Base-by-base conservation (phyloP, 2,797 vertebrate genomes). In the Parambassis ranga region DNA sequence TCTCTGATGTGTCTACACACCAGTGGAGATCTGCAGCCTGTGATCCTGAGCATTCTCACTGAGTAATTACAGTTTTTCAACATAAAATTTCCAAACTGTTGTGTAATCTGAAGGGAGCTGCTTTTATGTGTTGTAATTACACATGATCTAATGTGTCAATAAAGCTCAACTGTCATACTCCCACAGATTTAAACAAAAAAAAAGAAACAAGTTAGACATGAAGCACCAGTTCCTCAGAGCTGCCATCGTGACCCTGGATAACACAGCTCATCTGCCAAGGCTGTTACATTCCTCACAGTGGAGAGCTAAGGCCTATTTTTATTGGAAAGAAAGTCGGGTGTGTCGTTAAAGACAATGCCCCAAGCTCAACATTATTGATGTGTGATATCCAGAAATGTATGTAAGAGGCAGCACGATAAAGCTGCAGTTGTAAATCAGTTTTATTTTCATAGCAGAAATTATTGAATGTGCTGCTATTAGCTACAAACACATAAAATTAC, bases 201-300 rank as follows among this genome's bases (percentile, higher is more conserved):
- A 49, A 60, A 61, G 69, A 76, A 86, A 84, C 79, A 18, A 76
- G 82, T 87, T 63, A n/a, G 65, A 82, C 77, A 59, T 49, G 83
- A 88, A 84, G 58, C 38, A 52, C 82, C 60, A 62, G 82, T 88
- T 89, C 64, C 57, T 44, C 55, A 50, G 53, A 58, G 47, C 46
- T 51, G 23, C 53, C 37, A 52, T 49, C 27, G 6, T 60, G 77
- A 68, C 68, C 61, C 35, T 64, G 60, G 76, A 62, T 75, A 74
- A 79, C n/a, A 73, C 64, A 37, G 20, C 47, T 48, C 36, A 30
- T 65, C 72, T 64, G 81, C 75, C 72, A 75, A 52, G 46, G 49
- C 49, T 73, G 77, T 72, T 55, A 30, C 57, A 70, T 82, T 80
- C 79, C 59, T 71, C 51, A 3, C 65, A 33, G 2, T 49, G 35